phyloP scores from a whole-genome alignment of 2,888 invertebrate species.

The Scaptomyza reducta region DNA sequence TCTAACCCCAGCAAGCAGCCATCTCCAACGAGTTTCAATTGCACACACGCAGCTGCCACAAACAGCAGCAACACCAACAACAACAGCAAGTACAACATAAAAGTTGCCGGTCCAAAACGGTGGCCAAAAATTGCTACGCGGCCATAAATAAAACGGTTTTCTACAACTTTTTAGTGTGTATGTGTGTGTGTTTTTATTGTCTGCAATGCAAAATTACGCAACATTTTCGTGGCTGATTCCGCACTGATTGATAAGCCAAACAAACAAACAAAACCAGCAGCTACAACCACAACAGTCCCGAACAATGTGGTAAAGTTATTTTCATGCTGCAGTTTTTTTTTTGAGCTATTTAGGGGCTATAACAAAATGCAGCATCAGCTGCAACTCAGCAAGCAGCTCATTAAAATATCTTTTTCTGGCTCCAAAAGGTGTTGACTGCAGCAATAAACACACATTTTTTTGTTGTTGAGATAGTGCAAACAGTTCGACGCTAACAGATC shows the following conservation, averaged over 20 bases:
- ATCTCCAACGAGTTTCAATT: conserved; percentile 56
- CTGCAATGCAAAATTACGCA: conserved; percentile 63
- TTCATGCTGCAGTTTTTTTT: conserved; percentile 19
- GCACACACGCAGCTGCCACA: conserved; percentile 55
- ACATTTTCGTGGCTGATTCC: conserved; percentile 58
- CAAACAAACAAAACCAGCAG: conserved; percentile 40
- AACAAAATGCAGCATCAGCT: conserved; percentile 23
- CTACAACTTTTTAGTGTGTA: conserved; percentile 45
- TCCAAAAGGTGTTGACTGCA: conserved; percentile 52
- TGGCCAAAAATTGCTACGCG: conserved; percentile 50
- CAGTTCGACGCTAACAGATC: conserved; percentile 25
- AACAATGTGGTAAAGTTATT: conserved; percentile 24
- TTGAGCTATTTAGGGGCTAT: conserved; percentile 28
- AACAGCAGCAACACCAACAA: conserved; percentile 15
- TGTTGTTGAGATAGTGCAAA: conserved; percentile 52
- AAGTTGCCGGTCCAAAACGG: conserved; percentile 58
- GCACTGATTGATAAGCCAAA: conserved; percentile 70
- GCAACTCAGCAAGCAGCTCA: conserved; percentile 49
- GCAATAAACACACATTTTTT: conserved; percentile 42
- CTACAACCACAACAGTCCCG: conserved; percentile 16
- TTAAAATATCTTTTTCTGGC: conserved; percentile 51
- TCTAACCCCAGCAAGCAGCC: conserved; percentile 34
- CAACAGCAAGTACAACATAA: conserved; percentile 33
- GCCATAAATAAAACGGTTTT: conserved; percentile 61
- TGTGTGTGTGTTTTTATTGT: conserved; percentile 17